Conservation (phyloP, 2,888 invertebrate species). For the Ypsolopha sequella region DNA sequence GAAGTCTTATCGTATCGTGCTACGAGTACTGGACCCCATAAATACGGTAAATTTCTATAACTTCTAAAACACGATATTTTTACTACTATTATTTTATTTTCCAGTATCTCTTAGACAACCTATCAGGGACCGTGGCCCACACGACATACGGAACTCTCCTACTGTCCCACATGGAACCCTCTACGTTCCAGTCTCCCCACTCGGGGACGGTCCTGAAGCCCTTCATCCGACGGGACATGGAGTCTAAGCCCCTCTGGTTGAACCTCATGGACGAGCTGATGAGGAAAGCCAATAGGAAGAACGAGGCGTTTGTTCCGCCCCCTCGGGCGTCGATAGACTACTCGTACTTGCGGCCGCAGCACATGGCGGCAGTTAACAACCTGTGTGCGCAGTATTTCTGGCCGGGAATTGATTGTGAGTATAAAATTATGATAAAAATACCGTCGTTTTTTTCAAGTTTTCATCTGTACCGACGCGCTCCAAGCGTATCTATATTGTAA, state of each 20-base stretch:
- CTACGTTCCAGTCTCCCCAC: constrained; percentile 76
- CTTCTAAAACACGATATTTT: too few species aligned
- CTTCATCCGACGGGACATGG: constrained; percentile 81
- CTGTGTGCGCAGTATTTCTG: constrained; percentile 89
- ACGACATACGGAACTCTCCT: constrained; percentile 56
- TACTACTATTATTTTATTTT: background rate
- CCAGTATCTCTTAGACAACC: constrained; percentile 49
- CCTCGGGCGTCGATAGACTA: constrained; percentile 80
- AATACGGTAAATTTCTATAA: too few species aligned
- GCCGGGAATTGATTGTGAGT: constrained; percentile 92
- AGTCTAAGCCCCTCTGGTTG: constrained; percentile 78
- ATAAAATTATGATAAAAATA: too few species aligned
- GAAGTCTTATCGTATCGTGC: too few species aligned
- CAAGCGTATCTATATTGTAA: too few species aligned
- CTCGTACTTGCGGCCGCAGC: constrained; percentile 89
- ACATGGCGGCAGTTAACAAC: constrained; percentile 88
- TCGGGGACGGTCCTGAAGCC: constrained; percentile 83
- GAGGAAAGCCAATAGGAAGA: constrained; percentile 58
- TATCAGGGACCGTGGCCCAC: constrained; percentile 46
- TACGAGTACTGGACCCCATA: too few species aligned
- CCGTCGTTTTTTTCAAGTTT: too few species aligned
- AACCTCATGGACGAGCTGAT: constrained; percentile 75
- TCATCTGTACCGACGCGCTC: too few species aligned
- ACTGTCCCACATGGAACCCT: constrained; percentile 60
- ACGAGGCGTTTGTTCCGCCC: constrained; percentile 37